Evolutionary conservation across 2,888 invertebrate species (phyloP), one percentile per base, ranked within the genome.

Genomic region (Malthinus seriepunctatus): DNA sequence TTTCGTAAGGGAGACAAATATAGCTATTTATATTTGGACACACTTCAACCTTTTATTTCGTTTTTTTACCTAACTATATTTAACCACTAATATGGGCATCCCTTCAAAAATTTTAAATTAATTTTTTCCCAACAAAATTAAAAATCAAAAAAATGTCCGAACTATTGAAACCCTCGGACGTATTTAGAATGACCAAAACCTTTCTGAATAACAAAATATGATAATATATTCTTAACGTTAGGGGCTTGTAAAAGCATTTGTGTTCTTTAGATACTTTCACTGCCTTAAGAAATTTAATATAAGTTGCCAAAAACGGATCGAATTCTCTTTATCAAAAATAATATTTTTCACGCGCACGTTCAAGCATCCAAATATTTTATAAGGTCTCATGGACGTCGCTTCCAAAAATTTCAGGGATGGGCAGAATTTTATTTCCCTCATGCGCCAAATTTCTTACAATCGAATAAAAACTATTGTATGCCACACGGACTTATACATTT

Each of bases 121-220:
- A 23, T 23, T 5, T 2, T 23, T 23, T 23, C 23, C 23, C 23
- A 2, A 23, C 23, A 2, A 23, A 23, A 23, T 23, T 23, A 5
- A 2, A 23, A 23, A 23, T 23, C 23, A 23, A 23, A 23, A 23
- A 23, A 23, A 23, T 23, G 5, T 23, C 23, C 23, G 42, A 42
- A 8, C 10, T 5, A 23, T 23, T 10, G 42, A 51, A 49, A 45
- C 50, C 50, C 57, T 37, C 44, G 51, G 50, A 64, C 66, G 63
- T 67, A 67, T 63, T 66, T 63, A 50, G 64, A 72, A 70, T 72
- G 72, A 72, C 72, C 72, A 71, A 66, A 60, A 69, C 67, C 23
- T 65, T 67, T 54, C 68, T 64, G 68, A 64, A 67, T 63, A 56
- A 50, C 63, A 70, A 70, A 72, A 72, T 71, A 72, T 71, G 72